These are phyloP conservation scores for Agrotis ipsilon DNA, from an alignment of 2,888 invertebrate species.

Conservation along the genomic window DNA sequence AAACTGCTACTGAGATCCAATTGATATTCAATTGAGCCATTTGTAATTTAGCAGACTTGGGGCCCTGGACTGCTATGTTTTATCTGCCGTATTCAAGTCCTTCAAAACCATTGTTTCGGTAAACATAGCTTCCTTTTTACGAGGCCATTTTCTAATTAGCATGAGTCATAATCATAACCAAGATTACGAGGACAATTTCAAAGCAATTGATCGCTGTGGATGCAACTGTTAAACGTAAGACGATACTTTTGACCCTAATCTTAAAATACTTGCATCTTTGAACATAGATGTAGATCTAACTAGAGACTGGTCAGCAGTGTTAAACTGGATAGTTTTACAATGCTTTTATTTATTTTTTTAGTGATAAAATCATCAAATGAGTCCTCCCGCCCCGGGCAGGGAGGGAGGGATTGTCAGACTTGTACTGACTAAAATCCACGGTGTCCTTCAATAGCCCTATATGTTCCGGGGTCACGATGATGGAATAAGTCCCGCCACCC, in stretches of 20 bases:
- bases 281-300: neutral
- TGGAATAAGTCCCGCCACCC: too few species aligned
- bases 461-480: too few species aligned
- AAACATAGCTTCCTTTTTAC: neutral
- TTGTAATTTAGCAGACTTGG: too few species aligned
- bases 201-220: conserved; percentile 20
- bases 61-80: too few species aligned
- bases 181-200: conserved; percentile 11
- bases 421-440: neutral
- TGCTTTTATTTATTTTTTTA: too few species aligned
- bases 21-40: too few species aligned
- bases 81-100: too few species aligned
- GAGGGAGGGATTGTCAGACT: too few species aligned
- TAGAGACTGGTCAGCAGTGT: neutral
- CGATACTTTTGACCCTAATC: conserved; percentile 30
- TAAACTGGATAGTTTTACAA: neutral
- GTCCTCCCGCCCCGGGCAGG: too few species aligned
- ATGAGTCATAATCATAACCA: conserved; percentile 22
- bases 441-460: neutral
- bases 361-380: too few species aligned
- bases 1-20: too few species aligned
- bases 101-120: too few species aligned
- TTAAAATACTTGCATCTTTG: conserved; percentile 10
- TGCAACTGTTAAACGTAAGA: conserved; percentile 26
- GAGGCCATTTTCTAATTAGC: conserved; percentile 9